Percentiles rank a stretch among this genome's conserved stretches.
Evolutionary conservation across 2,797 vertebrate genomes (phyloP).

Genomic region (Euthynnus affinis): DNA sequence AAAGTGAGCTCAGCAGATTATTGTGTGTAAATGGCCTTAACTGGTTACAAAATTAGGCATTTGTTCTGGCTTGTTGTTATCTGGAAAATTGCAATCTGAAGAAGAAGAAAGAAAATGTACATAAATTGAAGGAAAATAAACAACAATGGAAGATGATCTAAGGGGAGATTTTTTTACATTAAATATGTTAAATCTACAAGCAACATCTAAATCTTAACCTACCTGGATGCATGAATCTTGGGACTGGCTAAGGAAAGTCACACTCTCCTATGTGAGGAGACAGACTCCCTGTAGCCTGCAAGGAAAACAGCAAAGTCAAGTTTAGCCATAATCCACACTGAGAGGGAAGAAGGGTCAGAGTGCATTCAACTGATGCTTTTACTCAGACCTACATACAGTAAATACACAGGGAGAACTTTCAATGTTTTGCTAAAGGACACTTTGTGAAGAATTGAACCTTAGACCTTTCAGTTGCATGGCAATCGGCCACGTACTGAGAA

Average conservation of each 20-base stretch:
- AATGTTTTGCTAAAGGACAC: neutral
- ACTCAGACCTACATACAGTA: neutral
- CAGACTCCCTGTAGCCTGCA: conserved; percentile 2
- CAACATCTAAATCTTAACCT: neutral
- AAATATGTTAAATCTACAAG: neutral
- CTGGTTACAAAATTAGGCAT: neutral
- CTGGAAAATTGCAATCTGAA: conserved; percentile 2
- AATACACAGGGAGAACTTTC: neutral
- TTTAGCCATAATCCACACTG: conserved; percentile 16
- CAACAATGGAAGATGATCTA: neutral
- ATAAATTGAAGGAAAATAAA: neutral
- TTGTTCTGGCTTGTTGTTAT: neutral
- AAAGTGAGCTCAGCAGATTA: conserved; percentile 4
- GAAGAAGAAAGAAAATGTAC: neutral
- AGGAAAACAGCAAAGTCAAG: conserved; percentile 6
- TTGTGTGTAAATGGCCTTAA: neutral
- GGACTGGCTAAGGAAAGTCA: neutral
- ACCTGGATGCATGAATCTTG: neutral
- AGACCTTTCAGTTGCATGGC: neutral
- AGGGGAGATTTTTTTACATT: neutral
- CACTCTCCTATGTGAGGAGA: neutral
- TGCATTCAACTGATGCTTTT: neutral
- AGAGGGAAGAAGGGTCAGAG: neutral
- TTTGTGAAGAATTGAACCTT: neutral
- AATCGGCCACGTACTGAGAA: neutral